These are phyloP conservation scores for Dryomyza anilis DNA, from an alignment of 2,888 invertebrate species.

Conservation along the genomic window DNA sequence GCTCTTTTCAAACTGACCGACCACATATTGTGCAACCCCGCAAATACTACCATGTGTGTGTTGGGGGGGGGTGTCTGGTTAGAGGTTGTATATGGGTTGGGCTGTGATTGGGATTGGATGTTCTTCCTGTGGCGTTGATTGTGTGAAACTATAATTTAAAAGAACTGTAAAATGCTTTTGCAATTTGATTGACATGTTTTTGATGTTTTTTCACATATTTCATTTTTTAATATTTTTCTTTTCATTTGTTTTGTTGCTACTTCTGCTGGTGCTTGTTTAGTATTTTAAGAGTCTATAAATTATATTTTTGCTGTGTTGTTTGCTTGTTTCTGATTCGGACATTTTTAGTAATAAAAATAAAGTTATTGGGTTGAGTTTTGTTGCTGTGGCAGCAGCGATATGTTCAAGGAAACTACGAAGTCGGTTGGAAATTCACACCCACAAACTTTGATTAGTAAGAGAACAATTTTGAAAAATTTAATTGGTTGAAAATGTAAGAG, in stretches of 20 bases:
- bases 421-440: background rate
- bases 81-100: too few relatives aligned
- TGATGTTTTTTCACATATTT: slow-evolving; percentile 39
- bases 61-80: background rate
- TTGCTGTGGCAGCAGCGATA: too few relatives aligned
- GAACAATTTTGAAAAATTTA: too few relatives aligned
- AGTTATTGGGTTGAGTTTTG: slow-evolving; percentile 1
- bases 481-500: too few relatives aligned
- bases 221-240: background rate
- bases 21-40: background rate
- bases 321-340: slow-evolving; percentile 11
- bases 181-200: slow-evolving; percentile 52
- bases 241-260: background rate
- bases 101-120: too few relatives aligned
- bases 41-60: background rate
- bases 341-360: slow-evolving; percentile 18
- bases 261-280: background rate
- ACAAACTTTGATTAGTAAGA: too few relatives aligned
- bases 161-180: slow-evolving; percentile 34
- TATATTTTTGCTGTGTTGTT: slow-evolving; percentile 10
- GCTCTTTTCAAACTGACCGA: slow-evolving; percentile 3
- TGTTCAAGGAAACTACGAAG: background rate
- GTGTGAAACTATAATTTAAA: slow-evolving; percentile 36
- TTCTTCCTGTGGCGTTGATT: slow-evolving; percentile 28
- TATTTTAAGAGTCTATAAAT: slow-evolving; percentile 27